Evolutionary conservation across 2,888 invertebrate genomes (phyloP).

Genomic region (Sthenelais limicola): DNA sequence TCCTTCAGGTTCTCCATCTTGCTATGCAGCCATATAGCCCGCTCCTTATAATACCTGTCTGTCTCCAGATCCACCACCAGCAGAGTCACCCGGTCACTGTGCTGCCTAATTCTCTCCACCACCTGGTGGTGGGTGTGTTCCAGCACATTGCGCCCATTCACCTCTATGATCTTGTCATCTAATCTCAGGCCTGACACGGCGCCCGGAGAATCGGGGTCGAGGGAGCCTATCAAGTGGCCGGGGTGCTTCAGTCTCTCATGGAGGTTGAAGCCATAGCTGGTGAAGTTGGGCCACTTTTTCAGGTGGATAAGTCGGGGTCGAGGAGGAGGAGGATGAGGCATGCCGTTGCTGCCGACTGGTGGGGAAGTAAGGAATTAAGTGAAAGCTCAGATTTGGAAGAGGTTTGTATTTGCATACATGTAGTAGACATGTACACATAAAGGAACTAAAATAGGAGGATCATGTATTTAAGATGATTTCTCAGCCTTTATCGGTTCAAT

Average conservation of each 20-base stretch:
- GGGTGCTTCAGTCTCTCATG: slow-evolving; percentile 94
- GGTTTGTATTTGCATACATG: too few relatives aligned
- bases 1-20: background rate
- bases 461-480: too few relatives aligned
- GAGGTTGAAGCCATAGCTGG: slow-evolving; percentile 97
- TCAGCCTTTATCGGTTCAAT: too few relatives aligned
- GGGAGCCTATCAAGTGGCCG: slow-evolving; percentile 88
- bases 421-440: too few relatives aligned
- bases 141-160: slow-evolving; percentile 45
- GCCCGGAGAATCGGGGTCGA: slow-evolving; percentile 47
- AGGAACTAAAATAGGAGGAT: too few relatives aligned
- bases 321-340: background rate
- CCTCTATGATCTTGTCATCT: slow-evolving; percentile 48
- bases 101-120: slow-evolving; percentile 16
- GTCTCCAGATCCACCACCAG: slow-evolving; percentile 20
- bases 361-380: too few relatives aligned
- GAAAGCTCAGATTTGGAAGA: too few relatives aligned
- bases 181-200: slow-evolving; percentile 42
- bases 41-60: slow-evolving; percentile 49
- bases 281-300: slow-evolving; percentile 87
- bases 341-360: too few relatives aligned
- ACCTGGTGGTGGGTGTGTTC: slow-evolving; percentile 20
- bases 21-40: slow-evolving; percentile 48
- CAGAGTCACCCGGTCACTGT: slow-evolving; percentile 21
- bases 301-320: slow-evolving; percentile 31